Conservation (phyloP, 2,113 vertebrate species). For the Notothenia coriiceps region DNA sequence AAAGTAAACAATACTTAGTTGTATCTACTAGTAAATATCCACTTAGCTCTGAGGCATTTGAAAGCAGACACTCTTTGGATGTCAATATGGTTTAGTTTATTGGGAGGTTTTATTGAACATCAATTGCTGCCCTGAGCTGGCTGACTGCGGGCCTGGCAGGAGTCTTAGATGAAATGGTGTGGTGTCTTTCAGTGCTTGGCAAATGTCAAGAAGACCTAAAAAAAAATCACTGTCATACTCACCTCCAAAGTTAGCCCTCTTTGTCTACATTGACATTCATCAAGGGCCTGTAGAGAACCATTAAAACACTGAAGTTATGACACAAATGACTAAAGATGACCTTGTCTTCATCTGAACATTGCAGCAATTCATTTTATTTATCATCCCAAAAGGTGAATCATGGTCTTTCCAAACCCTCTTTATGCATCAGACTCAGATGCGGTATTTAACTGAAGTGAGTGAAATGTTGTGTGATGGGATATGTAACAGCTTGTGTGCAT, state of each 20-base stretch:
- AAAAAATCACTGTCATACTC: conserved; percentile 53
- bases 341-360: conserved; percentile 5
- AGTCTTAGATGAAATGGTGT: conserved; percentile 53
- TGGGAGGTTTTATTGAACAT: conserved; percentile 55
- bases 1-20: not conserved
- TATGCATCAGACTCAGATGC: not conserved
- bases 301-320: conserved; percentile 5
- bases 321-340: not conserved
- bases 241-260: conserved; percentile 10
- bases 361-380: not conserved
- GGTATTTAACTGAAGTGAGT: conserved; percentile 7
- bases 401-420: not conserved
- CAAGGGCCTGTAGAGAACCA: not conserved
- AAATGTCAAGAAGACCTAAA: conserved; percentile 47
- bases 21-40: not conserved
- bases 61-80: conserved; percentile 20
- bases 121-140: conserved; percentile 39
- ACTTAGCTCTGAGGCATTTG: not conserved
- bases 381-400: not conserved
- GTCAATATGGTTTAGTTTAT: conserved; percentile 42
- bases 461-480: not conserved
- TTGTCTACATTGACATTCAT: conserved; percentile 22
- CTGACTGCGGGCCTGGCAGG: conserved; percentile 39
- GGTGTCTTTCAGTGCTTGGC: conserved; percentile 43
- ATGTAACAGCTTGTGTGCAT: not conserved